Percentiles rank a stretch among this genome's conserved stretches.
Conservation (phyloP, 2,113 vertebrate genomes). For the Ciconia boyciana region DNA sequence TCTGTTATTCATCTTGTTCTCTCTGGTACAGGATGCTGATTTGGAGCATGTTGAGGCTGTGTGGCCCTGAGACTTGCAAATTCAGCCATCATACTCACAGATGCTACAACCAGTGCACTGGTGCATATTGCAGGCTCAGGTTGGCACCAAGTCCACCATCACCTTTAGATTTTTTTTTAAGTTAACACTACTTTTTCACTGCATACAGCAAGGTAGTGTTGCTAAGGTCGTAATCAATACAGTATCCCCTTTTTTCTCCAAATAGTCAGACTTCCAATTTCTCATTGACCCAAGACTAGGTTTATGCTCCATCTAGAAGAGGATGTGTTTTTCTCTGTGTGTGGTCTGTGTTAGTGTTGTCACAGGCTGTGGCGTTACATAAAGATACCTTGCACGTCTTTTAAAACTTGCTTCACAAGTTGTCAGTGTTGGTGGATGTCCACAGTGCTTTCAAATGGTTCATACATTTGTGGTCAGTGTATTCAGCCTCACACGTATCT, state of each 20-base stretch:
- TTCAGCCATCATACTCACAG: neutral
- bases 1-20: neutral
- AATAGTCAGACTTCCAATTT: neutral
- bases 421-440: constrained; percentile 12
- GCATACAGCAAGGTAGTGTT: neutral
- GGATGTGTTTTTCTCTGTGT: neutral
- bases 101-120: neutral
- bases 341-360: neutral
- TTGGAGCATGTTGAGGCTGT: neutral
- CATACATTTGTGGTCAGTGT: neutral
- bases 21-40: neutral
- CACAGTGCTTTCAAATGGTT: neutral
- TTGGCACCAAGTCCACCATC: neutral
- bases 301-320: neutral
- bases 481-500: neutral
- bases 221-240: fast-evolving
- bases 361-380: neutral
- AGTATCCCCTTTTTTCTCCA: neutral
- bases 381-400: neutral
- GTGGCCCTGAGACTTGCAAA: neutral
- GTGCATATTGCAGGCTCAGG: neutral
- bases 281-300: neutral
- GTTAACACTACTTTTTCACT: neutral
- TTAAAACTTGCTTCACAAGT: constrained; percentile 5
- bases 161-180: neutral